Evolutionary conservation across 2,888 invertebrate genomes (phyloP), one percentile per base, ranked within the genome.

Genomic region (Heliothis peltigera): DNA sequence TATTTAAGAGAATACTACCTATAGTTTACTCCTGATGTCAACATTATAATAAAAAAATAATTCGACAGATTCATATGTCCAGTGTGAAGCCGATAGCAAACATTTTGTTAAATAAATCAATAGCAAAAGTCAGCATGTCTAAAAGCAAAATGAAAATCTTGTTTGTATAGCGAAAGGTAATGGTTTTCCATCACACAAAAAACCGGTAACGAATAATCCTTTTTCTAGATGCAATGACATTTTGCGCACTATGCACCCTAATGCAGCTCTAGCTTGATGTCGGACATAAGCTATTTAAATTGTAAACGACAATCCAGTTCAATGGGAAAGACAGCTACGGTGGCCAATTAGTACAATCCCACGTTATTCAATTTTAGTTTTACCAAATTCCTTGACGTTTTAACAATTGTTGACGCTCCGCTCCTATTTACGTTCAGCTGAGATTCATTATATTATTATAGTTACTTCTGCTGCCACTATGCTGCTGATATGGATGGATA

Each of bases 271-370:
- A 35, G 43, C n/a, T 12, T 43, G 17, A 51, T 17, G n/a, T 15
- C n/a, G 47, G 15, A 35, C 39, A 66, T 55, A 52, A 7, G 15
- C n/a, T 54, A 67, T 65, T 75, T 64, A 67, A 69, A 71, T 72
- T 49, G 43, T 66, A 32, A 67, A 63, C 54, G 67, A 56, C 35
- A 42, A 58, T 53, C 42, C 44, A 18, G n/a, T 25, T 6, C 12
- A 4, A 8, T 18, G 21, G 46, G 18, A 59, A 58, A 54, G 53
- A 53, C 10, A 10, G 57, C 17, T 15, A 21, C 19, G 18, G 8
- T 5, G 18, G 46, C 4, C 15, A 46, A 58, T 47, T 47, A 19
- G 12, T 19, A 10, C 2, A 57, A 47, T 21, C 32, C 28, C 5
- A 21, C 10, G 19, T 18, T 25, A 54, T 55, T 43, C 17, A 21